These are phyloP conservation scores for Bothrops jararaca DNA, from an alignment of 2,113 vertebrate genomes.

Conservation along the genomic window DNA sequence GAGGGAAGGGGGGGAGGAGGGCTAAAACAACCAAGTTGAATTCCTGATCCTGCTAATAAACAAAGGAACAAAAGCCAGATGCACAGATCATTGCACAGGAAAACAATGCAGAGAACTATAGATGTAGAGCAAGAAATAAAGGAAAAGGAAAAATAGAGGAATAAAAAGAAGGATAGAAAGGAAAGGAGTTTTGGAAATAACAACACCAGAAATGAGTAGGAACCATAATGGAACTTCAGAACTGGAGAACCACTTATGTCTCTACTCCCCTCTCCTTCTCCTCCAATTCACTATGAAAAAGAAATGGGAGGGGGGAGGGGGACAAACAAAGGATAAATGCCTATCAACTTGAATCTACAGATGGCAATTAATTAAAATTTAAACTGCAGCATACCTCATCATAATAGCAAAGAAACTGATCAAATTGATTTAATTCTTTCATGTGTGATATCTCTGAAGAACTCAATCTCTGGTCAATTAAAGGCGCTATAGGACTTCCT, in stretches of 20 bases:
- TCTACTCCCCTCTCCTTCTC: background rate
- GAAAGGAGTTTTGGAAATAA: background rate
- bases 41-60: background rate
- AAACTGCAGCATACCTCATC: background rate
- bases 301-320: accelerated
- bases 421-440: background rate
- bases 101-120: background rate
- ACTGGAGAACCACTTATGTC: background rate
- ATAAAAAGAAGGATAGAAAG: background rate
- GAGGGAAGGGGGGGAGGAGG: too few relatives aligned
- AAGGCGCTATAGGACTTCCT: background rate
- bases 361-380: background rate
- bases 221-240: background rate
- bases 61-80: background rate
- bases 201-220: background rate
- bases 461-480: background rate
- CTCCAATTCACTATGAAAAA: background rate
- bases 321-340: background rate
- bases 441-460: background rate
- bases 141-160: background rate
- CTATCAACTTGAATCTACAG: background rate
- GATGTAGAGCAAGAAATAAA: background rate
- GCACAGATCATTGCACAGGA: background rate
- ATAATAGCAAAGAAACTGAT: background rate
- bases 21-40: background rate